phyloP scores from a whole-genome alignment of 2,888 invertebrate species.

The Agrotis clavis region DNA sequence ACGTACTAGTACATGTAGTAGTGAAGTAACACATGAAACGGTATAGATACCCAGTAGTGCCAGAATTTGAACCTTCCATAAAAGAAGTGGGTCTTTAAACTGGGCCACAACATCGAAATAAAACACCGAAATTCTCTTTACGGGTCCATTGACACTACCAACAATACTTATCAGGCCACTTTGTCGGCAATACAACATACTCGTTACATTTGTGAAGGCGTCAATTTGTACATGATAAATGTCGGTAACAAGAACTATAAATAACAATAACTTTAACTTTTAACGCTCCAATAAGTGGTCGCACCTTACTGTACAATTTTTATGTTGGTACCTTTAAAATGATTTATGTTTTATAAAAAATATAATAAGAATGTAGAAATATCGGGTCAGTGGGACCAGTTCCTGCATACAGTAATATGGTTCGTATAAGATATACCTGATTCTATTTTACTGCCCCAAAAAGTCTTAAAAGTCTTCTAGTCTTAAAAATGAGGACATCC shows the following conservation, averaged over 20 bases:
- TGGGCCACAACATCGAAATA: background rate
- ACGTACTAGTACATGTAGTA: no score
- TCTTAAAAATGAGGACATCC: no score
- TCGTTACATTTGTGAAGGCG: constrained; percentile 70
- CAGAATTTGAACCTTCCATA: no score
- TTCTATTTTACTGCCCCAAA: no score
- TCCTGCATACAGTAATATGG: no score
- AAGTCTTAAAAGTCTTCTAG: no score
- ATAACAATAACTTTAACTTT: constrained; percentile 67
- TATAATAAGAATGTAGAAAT: background rate
- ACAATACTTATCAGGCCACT: constrained; percentile 40
- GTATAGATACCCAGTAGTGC: background rate
- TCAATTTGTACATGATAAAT: constrained; percentile 78
- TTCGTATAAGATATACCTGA: no score
- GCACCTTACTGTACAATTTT: constrained; percentile 46
- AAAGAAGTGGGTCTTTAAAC: no score
- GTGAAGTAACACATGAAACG: background rate
- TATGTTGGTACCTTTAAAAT: constrained; percentile 32
- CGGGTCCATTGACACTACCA: constrained; percentile 25
- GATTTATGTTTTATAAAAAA: constrained; percentile 28
- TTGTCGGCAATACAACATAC: constrained; percentile 53
- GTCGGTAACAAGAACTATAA: constrained; percentile 63
- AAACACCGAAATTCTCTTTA: background rate
- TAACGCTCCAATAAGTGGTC: constrained; percentile 57
- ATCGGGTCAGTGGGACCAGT: background rate